Base-by-base conservation (phyloP, 2,888 invertebrate genomes). In the Odontocerum albicorne region DNA sequence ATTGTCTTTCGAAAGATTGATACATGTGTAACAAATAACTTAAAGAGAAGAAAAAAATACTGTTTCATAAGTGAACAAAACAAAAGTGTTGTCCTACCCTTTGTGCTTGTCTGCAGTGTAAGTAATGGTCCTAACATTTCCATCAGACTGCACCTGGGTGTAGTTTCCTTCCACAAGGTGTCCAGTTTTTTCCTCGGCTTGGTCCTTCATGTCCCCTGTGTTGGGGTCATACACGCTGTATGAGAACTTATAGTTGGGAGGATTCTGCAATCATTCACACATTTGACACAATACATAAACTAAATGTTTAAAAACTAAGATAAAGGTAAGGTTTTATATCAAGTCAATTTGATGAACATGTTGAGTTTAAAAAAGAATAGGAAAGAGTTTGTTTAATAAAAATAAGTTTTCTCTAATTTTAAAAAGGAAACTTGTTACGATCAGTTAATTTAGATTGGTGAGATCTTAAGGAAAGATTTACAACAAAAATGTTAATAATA, bases 181-280 rank as follows among this genome's bases (percentile, higher is more conserved):
- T n/a, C 81, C 82, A 51, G 81, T 80, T 44, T 82, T 70, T 13
- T 72, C 65, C 65, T 82, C 82, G 3, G 71, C 69, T 59, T 82
- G 82, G 27, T 72, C 70, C 62, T 82, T 82, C 59, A 79, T 76
- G 63, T 82, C 82, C 6, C 81, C 81, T 0, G 81, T 81, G 59
- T 77, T 77, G 51, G 75, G 75, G 54, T 82, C 82, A 3, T 80
- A 76, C 45, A 82, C 82, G 21, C 80, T 76, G 60, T 82, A 81
- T 64, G 80, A 78, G 64, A 79, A 81, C 65, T 80, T 77, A 64
- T 82, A 81, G 70, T 80, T 81, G 17, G 82, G 82, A 63, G 81
- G 80, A 0, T 77, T 65, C 73, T 77, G 63, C 3, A 58, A 63
- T 15, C 4, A 2, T 22, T 12, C 19, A 3, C 27, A 27, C 27